These are phyloP conservation scores for Sturmia bella DNA, from an alignment of 2,888 invertebrate species.

Conservation along the genomic window DNA sequence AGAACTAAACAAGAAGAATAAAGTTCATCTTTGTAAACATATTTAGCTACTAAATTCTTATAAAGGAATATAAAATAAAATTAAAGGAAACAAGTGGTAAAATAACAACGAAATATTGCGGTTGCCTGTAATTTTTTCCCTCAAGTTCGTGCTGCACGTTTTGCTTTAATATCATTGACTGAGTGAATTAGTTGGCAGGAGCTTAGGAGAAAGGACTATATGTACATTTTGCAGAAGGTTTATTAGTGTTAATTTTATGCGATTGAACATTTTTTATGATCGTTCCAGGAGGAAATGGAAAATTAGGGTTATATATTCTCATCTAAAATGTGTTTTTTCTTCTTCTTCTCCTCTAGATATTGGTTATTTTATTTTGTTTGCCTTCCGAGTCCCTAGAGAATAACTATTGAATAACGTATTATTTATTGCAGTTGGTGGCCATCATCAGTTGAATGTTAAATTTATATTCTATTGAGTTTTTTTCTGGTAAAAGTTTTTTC, in stretches of 20 bases:
- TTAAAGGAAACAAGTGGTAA: conserved; percentile 50
- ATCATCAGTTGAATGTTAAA: conserved; percentile 24
- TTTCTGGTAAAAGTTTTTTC: not conserved
- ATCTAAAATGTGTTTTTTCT: conserved; percentile 1
- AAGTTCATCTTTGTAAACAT: not conserved
- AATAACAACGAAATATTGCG: conserved; percentile 61
- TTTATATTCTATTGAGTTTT: conserved; percentile 11
- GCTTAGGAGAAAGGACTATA: not conserved
- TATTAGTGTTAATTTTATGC: conserved; percentile 66
- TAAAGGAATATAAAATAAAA: conserved; percentile 21
- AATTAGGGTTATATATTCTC: conserved; percentile 30
- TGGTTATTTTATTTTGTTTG: not conserved
- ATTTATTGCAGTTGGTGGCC: conserved; percentile 30
- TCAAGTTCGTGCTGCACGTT: conserved; percentile 8
- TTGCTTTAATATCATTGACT: conserved; percentile 50
- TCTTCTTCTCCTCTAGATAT: not conserved
- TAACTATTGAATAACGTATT: conserved; percentile 43
- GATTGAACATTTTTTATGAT: conserved; percentile 62
- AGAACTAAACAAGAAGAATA: not conserved
- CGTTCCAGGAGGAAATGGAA: conserved; percentile 53
- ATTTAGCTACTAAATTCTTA: too few species aligned
- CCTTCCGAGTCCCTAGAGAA: conserved; percentile 20
- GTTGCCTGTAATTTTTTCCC: conserved; percentile 18
- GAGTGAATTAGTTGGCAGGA: conserved; percentile 4
- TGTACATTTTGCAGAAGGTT: conserved; percentile 49